Evolutionary conservation across 2,113 vertebrate genomes (phyloP).

Genomic region (Castor canadensis): DNA sequence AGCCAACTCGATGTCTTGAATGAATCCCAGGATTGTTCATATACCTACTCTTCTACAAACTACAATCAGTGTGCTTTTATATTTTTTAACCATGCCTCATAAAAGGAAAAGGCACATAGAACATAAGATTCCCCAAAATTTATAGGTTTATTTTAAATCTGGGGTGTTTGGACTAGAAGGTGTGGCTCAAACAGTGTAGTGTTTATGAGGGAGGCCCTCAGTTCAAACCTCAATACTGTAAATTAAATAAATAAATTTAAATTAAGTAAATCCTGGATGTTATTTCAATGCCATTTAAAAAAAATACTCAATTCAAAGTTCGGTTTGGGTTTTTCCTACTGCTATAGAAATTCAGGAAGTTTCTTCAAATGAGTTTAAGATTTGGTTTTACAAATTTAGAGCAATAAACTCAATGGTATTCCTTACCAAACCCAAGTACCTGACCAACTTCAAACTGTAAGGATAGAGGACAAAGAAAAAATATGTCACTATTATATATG

Average conservation of each 20-base stretch:
- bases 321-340: not conserved
- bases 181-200: too few relatives aligned
- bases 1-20: slow-evolving; percentile 36
- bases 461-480: not conserved
- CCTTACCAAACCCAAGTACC: not conserved
- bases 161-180: not conserved
- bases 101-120: slow-evolving; percentile 6
- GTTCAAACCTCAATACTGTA: too few relatives aligned
- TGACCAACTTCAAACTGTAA: not conserved
- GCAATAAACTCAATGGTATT: not conserved
- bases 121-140: slow-evolving; percentile 43
- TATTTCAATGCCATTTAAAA: slow-evolving; percentile 44
- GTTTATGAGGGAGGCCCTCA: too few relatives aligned
- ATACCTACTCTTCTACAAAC: not conserved
- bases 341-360: not conserved
- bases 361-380: slow-evolving; percentile 27
- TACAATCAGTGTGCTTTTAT: slow-evolving; percentile 13
- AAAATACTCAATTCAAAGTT: slow-evolving; percentile 30
- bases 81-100: not conserved
- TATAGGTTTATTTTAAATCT: slow-evolving; percentile 33
- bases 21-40: not conserved
- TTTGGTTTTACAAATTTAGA: not conserved
- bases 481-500: not conserved
- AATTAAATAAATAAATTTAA: too few relatives aligned
- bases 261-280: not conserved